Conservation (phyloP, 2,113 vertebrate species). For the Talpa occidentalis region DNA sequence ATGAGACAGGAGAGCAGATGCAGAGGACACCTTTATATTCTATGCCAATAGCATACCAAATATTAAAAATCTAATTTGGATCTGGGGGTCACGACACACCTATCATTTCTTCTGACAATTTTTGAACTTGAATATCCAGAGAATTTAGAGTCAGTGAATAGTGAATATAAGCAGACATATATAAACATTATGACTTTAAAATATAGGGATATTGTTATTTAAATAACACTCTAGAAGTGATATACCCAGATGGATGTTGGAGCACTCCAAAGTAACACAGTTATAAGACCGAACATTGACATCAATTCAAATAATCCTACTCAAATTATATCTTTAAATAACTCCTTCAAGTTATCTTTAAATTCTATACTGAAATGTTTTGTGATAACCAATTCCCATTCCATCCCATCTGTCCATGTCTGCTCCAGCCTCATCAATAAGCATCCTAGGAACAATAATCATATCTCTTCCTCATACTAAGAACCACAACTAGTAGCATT, state of each 20-base stretch:
- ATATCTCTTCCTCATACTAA: background rate
- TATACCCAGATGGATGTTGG: background rate
- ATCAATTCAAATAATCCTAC: background rate
- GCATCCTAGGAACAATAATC: background rate
- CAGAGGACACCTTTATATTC: background rate
- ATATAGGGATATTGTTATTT: background rate
- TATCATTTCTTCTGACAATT: background rate
- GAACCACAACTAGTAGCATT: background rate
- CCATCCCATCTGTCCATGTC: background rate
- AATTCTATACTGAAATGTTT: background rate
- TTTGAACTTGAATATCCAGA: background rate
- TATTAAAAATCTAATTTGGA: background rate
- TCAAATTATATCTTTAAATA: background rate
- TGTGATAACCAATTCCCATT: background rate
- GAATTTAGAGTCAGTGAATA: background rate
- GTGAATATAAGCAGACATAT: background rate
- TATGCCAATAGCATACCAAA: background rate
- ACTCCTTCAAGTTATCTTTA: background rate
- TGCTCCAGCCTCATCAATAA: background rate
- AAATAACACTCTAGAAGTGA: background rate
- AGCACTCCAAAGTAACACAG: background rate
- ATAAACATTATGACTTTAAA: background rate
- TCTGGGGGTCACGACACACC: background rate
- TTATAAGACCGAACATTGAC: background rate
- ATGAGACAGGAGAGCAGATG: background rate